Conservation (phyloP, 2,888 invertebrate genomes). For the Lymantria dispar region DNA sequence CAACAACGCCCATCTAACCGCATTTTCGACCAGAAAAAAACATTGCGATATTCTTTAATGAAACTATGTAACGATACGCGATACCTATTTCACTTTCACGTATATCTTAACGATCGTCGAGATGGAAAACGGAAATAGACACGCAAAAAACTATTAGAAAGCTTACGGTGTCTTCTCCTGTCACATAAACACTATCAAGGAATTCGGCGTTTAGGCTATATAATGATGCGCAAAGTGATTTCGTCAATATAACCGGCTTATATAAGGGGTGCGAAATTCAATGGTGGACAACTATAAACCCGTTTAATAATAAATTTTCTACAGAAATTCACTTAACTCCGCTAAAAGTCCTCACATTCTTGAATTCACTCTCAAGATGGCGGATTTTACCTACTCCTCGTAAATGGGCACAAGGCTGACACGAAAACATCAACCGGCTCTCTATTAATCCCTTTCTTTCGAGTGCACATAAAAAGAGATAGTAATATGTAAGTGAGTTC, state of each 20-base stretch:
- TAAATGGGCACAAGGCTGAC: slow-evolving; percentile 83
- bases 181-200: slow-evolving; percentile 81
- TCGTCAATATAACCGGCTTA: slow-evolving; percentile 51
- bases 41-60: slow-evolving; percentile 58
- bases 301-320: slow-evolving; percentile 76
- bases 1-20: slow-evolving; percentile 81
- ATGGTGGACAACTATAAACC: slow-evolving; percentile 55
- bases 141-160: slow-evolving; percentile 82
- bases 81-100: slow-evolving; percentile 75
- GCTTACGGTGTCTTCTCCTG: slow-evolving; percentile 78
- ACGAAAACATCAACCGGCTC: slow-evolving; percentile 82
- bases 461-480: slow-evolving; percentile 61
- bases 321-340: slow-evolving; percentile 72
- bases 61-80: slow-evolving; percentile 50
- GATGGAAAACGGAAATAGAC: slow-evolving; percentile 81
- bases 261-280: slow-evolving; percentile 48
- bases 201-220: slow-evolving; percentile 68
- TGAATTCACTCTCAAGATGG: slow-evolving; percentile 85
- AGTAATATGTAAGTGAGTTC: slow-evolving; percentile 66
- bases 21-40: slow-evolving; percentile 74
- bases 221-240: slow-evolving; percentile 54
- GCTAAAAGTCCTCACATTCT: slow-evolving; percentile 82
- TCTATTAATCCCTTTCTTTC: slow-evolving; percentile 74
- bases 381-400: slow-evolving; percentile 83
- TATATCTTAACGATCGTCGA: slow-evolving; percentile 74